Percentiles rank a stretch among this genome's conserved stretches.
phyloP scores from a whole-genome alignment of 2,888 invertebrate species.

The Netelia inedita region DNA sequence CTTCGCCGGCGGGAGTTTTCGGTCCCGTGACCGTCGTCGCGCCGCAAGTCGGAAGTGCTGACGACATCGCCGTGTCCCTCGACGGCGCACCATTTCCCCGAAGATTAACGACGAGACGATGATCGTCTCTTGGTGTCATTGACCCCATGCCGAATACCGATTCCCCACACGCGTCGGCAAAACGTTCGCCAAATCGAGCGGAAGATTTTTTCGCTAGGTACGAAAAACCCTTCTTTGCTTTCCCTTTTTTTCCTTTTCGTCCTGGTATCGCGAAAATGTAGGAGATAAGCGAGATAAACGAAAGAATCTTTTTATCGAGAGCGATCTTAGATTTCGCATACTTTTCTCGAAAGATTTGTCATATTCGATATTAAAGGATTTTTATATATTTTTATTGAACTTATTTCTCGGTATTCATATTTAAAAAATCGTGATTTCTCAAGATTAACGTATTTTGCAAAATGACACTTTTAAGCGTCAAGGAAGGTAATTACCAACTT shows the following conservation, averaged over 20 bases:
- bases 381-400: not conserved
- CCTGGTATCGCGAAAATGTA: no score
- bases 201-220: slow-evolving; percentile 46
- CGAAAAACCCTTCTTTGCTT: not conserved
- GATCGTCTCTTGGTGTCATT: slow-evolving; percentile 29
- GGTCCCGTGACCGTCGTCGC: slow-evolving; percentile 51
- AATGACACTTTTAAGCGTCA: no score
- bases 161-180: slow-evolving; percentile 18
- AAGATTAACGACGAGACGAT: slow-evolving; percentile 67
- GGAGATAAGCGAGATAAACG: no score
- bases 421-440: not conserved
- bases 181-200: slow-evolving; percentile 63
- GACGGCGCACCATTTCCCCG: slow-evolving; percentile 33
- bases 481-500: not conserved
- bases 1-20: slow-evolving; percentile 61
- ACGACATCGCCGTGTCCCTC: slow-evolving; percentile 57
- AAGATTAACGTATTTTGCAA: no score
- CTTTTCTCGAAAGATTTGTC: no score
- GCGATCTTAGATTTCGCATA: no score
- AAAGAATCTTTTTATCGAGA: no score
- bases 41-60: slow-evolving; percentile 67
- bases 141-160: slow-evolving; percentile 31
- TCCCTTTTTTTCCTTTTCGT: not conserved
- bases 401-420: not conserved
- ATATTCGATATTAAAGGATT: not conserved